Conservation (phyloP, 2,888 invertebrate genomes). For the Mechanitis mazaeus region DNA sequence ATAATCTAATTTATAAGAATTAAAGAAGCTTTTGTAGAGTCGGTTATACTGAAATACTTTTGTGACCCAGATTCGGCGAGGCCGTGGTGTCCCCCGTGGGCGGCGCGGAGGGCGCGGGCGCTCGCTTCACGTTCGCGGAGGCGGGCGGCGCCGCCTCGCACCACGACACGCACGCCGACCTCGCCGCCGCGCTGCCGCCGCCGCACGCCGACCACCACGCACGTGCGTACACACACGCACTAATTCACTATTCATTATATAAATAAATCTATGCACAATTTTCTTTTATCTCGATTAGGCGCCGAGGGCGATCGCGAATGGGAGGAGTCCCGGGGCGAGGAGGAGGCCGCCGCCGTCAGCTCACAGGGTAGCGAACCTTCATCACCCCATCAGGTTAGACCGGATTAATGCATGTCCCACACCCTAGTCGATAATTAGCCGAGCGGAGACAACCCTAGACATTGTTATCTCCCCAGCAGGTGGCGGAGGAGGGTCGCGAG, state of each 20-base stretch:
- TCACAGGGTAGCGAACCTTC: constrained; percentile 71
- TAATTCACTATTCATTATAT: constrained; percentile 1
- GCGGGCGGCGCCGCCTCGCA: constrained; percentile 79
- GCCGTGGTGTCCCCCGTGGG: constrained; percentile 92
- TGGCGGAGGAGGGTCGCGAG: constrained; percentile 85
- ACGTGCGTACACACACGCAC: constrained; percentile 25
- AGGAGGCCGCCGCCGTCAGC: constrained; percentile 71
- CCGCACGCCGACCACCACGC: constrained; percentile 31
- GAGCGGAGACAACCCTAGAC: no score
- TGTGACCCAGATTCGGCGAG: constrained; percentile 81
- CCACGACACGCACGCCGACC: constrained; percentile 86
- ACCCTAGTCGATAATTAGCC: no score
- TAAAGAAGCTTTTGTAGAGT: constrained; percentile 11
- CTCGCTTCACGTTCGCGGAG: constrained; percentile 79
- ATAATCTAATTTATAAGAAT: no score
- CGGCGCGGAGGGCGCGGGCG: constrained; percentile 77
- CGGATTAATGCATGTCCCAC: no score
- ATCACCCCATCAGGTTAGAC: constrained; percentile 61
- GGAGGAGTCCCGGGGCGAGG: constrained; percentile 65
- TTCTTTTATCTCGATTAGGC: constrained; percentile 35
- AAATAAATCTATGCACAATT: no score
- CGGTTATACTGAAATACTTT: background rate
- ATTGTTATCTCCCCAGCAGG: constrained; percentile 32
- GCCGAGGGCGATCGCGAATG: constrained; percentile 56
- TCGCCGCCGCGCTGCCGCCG: constrained; percentile 72